Evolutionary conservation across 2,113 vertebrate genomes (phyloP), one percentile per base, ranked within the genome.

Genomic region (Sphaerodactylus townsendi): DNA sequence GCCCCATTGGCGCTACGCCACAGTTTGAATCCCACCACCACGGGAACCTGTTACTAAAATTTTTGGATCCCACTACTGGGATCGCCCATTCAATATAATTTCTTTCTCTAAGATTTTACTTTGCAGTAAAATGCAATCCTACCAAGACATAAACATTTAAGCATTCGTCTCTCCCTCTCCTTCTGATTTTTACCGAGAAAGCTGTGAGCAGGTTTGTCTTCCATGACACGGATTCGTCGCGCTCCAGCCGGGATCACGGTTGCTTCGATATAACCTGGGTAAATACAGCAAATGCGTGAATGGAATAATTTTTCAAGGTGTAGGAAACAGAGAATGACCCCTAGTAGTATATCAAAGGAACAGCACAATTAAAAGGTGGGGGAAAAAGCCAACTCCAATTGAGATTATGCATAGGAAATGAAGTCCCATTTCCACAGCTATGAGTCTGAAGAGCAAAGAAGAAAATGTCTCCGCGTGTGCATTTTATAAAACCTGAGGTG

Each of bases 181-280:
- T 15, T 75, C 5, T 14, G 79, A 39, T 84, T 91, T 88, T 98
- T 98, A 99, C 98, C 98, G 92, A 99, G 96, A 95, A 99, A 99
- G 93, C 98, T 99, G 94, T 99, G 98, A 62, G 97, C 98, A 44
- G 99, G 99, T 81, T 97, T 98, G 93, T 99, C 97, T 89, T 99
- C 98, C 87, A 99, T 97, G 81, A 99, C 97, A 84, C 98, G 97
- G 89, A 99, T 99, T 88, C 98, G 95, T 77, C 98, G 95, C 5
- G 99, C 99, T 79, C 98, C 98, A 1, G 96, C 97, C 7, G 99
- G 99, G 92, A 99, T 99, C 83, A 99, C 89, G 28, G 95, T 95
- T 1, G 99, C 99, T 95, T 99, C 98, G 1, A 99, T 97, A 91
- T 99, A 99, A 94, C 99, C 99, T 99, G 82, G 0, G 90, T 21